These are phyloP conservation scores for Tyria jacobaeae DNA, from an alignment of 2,888 invertebrate genomes.

Conservation along the genomic window DNA sequence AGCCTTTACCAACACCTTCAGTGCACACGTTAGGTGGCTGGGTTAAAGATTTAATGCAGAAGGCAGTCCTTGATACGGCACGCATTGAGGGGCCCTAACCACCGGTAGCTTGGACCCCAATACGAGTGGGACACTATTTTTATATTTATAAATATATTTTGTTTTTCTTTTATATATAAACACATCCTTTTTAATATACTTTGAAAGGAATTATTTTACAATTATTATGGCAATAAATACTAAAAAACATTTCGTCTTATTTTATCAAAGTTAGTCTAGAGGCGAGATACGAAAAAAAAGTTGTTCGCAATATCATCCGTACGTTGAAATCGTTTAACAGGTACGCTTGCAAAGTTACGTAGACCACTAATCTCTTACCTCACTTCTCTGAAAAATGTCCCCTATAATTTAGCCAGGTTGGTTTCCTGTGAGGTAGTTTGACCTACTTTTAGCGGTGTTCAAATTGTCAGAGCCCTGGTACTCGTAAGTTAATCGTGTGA, in stretches of 20 bases:
- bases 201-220: background rate
- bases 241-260: background rate
- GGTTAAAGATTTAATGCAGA: too few relatives aligned
- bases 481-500: conserved; percentile 35
- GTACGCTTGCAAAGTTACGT: conserved; percentile 35
- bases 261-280: conserved; percentile 8
- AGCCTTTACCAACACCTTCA: too few relatives aligned
- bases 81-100: too few relatives aligned
- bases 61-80: too few relatives aligned
- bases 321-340: conserved; percentile 40
- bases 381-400: conserved; percentile 57
- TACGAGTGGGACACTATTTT: too few relatives aligned
- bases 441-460: conserved; percentile 48
- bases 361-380: conserved; percentile 49
- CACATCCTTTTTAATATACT: background rate
- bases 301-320: conserved; percentile 26
- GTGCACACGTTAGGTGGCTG: too few relatives aligned
- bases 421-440: conserved; percentile 49
- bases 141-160: background rate
- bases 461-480: conserved; percentile 29
- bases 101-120: too few relatives aligned
- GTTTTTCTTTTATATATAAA: background rate
- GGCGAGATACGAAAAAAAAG: conserved; percentile 9
- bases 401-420: conserved; percentile 58
- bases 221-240: too few relatives aligned